Percentiles rank a stretch among this genome's conserved stretches.
phyloP scores from a whole-genome alignment of 2,113 vertebrate genomes.

The Sitta europaea region DNA sequence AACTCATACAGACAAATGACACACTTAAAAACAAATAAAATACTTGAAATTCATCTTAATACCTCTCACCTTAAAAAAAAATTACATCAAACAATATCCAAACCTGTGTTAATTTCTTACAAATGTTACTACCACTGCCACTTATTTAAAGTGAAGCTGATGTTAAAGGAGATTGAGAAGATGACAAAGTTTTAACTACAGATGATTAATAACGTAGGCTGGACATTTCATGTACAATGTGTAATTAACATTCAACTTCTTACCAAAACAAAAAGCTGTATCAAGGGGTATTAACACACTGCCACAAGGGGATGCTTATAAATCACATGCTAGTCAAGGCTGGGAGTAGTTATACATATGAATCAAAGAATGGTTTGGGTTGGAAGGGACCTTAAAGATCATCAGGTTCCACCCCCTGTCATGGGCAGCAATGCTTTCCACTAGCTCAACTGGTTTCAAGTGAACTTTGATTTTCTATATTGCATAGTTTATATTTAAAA shows the following conservation, averaged over 20 bases:
- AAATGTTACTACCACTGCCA: neutral
- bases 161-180: neutral
- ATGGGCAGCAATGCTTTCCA: neutral
- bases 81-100: neutral
- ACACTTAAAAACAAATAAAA: neutral
- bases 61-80: neutral
- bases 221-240: neutral
- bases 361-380: neutral
- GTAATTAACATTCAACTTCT: neutral
- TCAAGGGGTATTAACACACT: constrained; percentile 14
- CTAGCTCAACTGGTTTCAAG: neutral
- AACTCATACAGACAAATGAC: neutral
- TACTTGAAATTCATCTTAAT: neutral
- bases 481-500: neutral
- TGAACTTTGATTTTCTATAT: neutral
- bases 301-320: constrained; percentile 14
- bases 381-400: neutral
- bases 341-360: neutral
- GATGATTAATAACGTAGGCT: neutral
- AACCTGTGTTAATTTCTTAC: neutral
- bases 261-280: neutral
- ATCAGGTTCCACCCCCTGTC: neutral
- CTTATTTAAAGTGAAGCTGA: neutral
- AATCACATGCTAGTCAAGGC: constrained; percentile 18
- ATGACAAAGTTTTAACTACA: neutral